Evolutionary conservation across 1,140 invertebrate species (phyloP).

Genomic region (Acyrthosiphon pisum): DNA sequence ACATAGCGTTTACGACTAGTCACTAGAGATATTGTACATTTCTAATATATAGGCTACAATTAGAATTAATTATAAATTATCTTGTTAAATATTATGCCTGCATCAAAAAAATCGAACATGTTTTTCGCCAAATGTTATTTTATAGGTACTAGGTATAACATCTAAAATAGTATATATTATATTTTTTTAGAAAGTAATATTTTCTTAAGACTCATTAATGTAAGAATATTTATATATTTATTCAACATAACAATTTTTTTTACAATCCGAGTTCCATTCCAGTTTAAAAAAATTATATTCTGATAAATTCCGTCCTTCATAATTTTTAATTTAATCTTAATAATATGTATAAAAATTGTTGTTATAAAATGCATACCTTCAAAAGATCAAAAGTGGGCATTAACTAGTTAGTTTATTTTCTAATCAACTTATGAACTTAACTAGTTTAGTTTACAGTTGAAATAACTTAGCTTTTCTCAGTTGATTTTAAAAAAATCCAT

Average conservation of each 20-base stretch:
- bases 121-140: not conserved
- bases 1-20: not conserved
- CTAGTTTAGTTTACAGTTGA: too few relatives aligned
- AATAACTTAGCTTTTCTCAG: too few relatives aligned
- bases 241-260: not conserved
- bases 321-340: too few relatives aligned
- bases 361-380: too few relatives aligned
- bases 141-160: not conserved
- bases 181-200: not conserved
- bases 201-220: not conserved
- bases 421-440: too few relatives aligned
- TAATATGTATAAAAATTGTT: too few relatives aligned
- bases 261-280: not conserved
- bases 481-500: too few relatives aligned
- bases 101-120: not conserved
- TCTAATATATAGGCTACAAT: not conserved
- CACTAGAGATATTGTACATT: not conserved
- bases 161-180: not conserved
- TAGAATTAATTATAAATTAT: slow-evolving; percentile 17
- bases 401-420: too few relatives aligned
- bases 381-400: too few relatives aligned
- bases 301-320: too few relatives aligned
- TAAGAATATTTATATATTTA: not conserved
- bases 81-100: slow-evolving; percentile 2
- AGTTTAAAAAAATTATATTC: too few relatives aligned